Conservation (phyloP, 2,888 invertebrate genomes). For the Melanargia galathea region DNA sequence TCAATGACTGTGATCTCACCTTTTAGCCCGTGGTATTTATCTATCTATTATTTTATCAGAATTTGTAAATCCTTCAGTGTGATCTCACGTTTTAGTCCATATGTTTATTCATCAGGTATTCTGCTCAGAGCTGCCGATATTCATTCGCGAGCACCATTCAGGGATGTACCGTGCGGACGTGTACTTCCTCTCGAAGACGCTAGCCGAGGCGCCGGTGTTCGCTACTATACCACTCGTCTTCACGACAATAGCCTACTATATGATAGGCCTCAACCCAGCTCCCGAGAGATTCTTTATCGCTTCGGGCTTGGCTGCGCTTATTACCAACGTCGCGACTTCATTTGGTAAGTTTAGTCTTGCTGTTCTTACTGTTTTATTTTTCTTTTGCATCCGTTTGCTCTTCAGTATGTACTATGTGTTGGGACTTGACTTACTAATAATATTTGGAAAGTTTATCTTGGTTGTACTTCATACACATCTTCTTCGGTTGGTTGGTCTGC, state of each 20-base stretch:
- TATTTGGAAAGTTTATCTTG: too few species aligned
- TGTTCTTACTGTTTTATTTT: not conserved
- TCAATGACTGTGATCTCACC: too few species aligned
- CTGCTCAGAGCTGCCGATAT: constrained; percentile 93
- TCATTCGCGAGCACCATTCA: constrained; percentile 92
- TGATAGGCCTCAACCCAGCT: constrained; percentile 91
- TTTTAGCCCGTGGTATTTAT: too few species aligned
- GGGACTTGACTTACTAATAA: too few species aligned
- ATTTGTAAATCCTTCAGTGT: too few species aligned
- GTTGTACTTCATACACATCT: too few species aligned
- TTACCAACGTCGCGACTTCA: constrained; percentile 93
- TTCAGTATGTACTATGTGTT: too few species aligned
- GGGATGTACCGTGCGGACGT: constrained; percentile 96
- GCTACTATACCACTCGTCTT: constrained; percentile 91
- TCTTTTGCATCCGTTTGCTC: not conserved
- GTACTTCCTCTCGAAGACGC: constrained; percentile 94
- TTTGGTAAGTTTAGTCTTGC: constrained; percentile 84
- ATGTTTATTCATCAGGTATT: constrained; percentile 85
- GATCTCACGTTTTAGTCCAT: too few species aligned
- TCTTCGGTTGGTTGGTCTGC: too few species aligned
- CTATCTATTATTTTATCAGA: too few species aligned
- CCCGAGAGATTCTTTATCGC: constrained; percentile 88
- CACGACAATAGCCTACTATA: constrained; percentile 91
- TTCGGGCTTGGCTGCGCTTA: constrained; percentile 88
- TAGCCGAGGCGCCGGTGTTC: constrained; percentile 94